Evolutionary conservation across 2,797 vertebrate species (phyloP).

Genomic region (Enteromius argenteus): DNA sequence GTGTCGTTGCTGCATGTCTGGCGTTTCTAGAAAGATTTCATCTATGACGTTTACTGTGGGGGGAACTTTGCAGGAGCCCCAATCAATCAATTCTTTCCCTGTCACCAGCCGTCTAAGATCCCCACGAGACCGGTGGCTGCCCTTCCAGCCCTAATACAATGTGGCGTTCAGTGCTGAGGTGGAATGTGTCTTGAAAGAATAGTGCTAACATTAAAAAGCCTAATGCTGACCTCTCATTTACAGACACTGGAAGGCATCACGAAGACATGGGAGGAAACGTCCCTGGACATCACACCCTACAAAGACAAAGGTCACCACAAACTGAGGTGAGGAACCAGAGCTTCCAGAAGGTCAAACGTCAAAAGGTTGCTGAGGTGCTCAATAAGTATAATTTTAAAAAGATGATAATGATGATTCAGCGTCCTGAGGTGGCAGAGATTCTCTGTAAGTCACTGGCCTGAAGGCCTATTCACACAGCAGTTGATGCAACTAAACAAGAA

Average conservation of each 20-base stretch:
- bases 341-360: constrained; percentile 40
- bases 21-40: neutral
- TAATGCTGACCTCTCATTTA: constrained; percentile 40
- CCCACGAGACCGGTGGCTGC: constrained; percentile 28
- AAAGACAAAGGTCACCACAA: constrained; percentile 85
- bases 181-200: constrained; percentile 27
- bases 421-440: neutral
- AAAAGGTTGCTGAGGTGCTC: constrained; percentile 48
- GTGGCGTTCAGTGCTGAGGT: neutral
- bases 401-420: constrained; percentile 51
- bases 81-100: constrained; percentile 65
- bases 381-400: constrained; percentile 21
- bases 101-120: constrained; percentile 39
- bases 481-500: neutral
- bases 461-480: neutral
- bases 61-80: constrained; percentile 55
- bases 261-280: constrained; percentile 81
- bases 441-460: neutral
- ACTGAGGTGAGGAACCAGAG: constrained; percentile 77
- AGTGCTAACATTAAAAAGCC: constrained; percentile 14
- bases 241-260: constrained; percentile 83
- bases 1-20: neutral
- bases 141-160: constrained; percentile 6
- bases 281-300: constrained; percentile 82
- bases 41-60: neutral